Evolutionary conservation across 2,888 invertebrate genomes (phyloP), one percentile per base, ranked within the genome.

Genomic region (Leptopilina syphax): DNA sequence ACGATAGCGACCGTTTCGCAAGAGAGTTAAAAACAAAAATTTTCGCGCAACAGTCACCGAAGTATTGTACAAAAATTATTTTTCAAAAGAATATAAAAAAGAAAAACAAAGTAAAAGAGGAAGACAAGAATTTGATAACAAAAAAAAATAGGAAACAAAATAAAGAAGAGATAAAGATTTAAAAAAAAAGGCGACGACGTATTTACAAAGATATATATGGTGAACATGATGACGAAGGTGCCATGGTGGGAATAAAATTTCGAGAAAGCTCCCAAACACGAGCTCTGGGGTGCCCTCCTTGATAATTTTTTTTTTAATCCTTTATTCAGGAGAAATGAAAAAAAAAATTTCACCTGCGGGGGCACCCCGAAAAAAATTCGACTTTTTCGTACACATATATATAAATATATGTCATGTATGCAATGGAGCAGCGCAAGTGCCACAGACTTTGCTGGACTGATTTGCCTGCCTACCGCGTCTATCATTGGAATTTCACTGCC

Each of bases 401-500:
- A 10, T 50, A 50, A 10, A 50, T 9, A 50, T 50, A 50, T 47
- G 9, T 47, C 7, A 9, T 47, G 47, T 47, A 80, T 81, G 80
- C 81, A 80, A 73, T 82, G 81, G 81, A 83, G 83, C 84, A 83
- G 86, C 79, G 84, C 83, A 79, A 84, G 82, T 83, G 83, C 81
- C 79, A 79, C 80, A 78, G 76, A 81, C 81, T 84, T 83, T 82
- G 54, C 85, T 86, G 88, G 86, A 89, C 84, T 80, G 88, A 88
- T 87, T 34, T 88, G 89, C 87, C 89, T 89, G 89, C 88, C 88
- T 89, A 89, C 88, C 88, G 88, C 89, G 89, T 91, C 89, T 90
- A 90, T 91, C 90, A 86, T 85, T 92, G 91, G 91, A 90, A 92
- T 92, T 91, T 91, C 91, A 92, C 92, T 92, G 92, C 92, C 92